A percentile compares a stretch with the other conserved stretches of the same genome.
Conservation (phyloP, 2,888 invertebrate species). For the Meganola albula region DNA sequence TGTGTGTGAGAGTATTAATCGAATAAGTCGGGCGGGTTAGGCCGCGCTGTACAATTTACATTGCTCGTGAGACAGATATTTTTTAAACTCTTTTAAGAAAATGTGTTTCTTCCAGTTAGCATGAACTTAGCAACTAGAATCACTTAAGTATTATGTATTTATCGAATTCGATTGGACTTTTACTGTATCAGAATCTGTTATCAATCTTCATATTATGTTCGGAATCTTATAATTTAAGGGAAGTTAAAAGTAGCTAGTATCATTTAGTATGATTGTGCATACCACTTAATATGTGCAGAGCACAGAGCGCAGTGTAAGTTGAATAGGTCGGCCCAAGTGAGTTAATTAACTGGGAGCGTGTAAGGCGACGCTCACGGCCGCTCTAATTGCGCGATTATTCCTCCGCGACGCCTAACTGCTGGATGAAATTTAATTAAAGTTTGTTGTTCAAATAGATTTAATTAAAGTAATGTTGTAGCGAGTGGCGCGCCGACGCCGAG, state of each 20-base stretch:
- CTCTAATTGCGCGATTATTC: slow-evolving; percentile 78
- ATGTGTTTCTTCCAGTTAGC: too few relatives aligned
- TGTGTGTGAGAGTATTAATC: slow-evolving; percentile 55
- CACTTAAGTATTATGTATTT: too few relatives aligned
- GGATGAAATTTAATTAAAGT: slow-evolving; percentile 79
- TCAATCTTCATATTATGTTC: too few relatives aligned
- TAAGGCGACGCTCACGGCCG: slow-evolving; percentile 77
- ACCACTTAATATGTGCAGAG: too few relatives aligned
- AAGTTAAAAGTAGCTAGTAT: too few relatives aligned
- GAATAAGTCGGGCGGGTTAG: slow-evolving; percentile 46
- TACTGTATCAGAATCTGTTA: too few relatives aligned
- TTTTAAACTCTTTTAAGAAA: too few relatives aligned
- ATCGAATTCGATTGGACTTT: too few relatives aligned
- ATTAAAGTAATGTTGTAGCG: slow-evolving; percentile 79
- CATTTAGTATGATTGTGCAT: too few relatives aligned
- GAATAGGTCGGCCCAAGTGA: slow-evolving; percentile 68
- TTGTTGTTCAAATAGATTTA: slow-evolving; percentile 80
- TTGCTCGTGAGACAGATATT: too few relatives aligned
- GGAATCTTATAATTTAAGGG: too few relatives aligned
- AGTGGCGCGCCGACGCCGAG: slow-evolving; percentile 58
- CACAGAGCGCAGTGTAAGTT: slow-evolving; percentile 39
- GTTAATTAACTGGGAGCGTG: slow-evolving; percentile 76
- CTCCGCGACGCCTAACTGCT: slow-evolving; percentile 78
- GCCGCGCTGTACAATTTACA: slow-evolving; percentile 22
- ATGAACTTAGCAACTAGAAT: too few relatives aligned